Conservation (phyloP, 2,113 vertebrate species). For the Herpailurus yagouaroundi region DNA sequence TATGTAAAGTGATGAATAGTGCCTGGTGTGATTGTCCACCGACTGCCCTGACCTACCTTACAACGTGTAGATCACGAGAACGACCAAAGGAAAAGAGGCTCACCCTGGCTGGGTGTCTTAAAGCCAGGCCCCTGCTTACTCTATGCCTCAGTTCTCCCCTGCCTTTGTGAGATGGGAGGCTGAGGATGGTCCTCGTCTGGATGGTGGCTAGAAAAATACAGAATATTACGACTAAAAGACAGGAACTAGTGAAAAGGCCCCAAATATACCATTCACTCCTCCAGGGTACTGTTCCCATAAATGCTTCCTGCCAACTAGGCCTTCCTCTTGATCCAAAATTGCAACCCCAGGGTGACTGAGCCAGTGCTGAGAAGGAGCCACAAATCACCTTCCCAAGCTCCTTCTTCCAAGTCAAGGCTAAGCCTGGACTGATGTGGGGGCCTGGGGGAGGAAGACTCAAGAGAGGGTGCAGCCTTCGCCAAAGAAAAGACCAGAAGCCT, state of each 20-base stretch:
- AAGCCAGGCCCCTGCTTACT: not conserved
- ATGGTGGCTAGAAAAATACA: not conserved
- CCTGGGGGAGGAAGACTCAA: not conserved
- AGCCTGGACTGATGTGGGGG: not conserved
- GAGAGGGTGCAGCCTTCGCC: rapidly evolving
- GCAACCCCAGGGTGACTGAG: not conserved
- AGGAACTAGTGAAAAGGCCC: not conserved
- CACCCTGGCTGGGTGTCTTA: not conserved
- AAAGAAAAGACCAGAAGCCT: not conserved
- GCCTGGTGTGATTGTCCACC: too few relatives aligned
- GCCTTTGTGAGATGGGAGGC: not conserved
- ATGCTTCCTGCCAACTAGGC: not conserved
- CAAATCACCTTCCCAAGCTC: not conserved
- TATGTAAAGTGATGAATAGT: rapidly evolving
- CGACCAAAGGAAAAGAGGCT: not conserved
- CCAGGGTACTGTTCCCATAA: not conserved
- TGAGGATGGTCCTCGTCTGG: not conserved
- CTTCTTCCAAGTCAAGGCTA: not conserved
- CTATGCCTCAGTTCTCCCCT: not conserved
- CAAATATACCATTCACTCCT: not conserved
- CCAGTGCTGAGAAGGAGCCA: not conserved
- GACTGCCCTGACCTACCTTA: too few relatives aligned
- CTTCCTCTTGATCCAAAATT: not conserved
- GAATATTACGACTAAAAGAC: not conserved
- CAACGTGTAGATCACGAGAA: rapidly evolving